Conservation (phyloP, 2,888 invertebrate species). For the Tachystola acroxantha region DNA sequence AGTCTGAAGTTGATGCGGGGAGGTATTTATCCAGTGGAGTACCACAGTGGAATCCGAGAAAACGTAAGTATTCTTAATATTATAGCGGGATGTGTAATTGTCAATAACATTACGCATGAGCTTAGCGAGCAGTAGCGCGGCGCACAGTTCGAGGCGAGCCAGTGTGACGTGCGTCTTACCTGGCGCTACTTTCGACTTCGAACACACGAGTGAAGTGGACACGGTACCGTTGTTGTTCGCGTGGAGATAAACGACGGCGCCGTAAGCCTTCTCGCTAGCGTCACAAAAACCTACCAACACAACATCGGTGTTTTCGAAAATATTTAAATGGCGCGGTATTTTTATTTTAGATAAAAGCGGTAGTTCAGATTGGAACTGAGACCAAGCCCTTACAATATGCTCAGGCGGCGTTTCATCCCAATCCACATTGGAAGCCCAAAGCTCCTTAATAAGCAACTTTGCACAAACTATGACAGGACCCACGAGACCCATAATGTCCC, state of each 20-base stretch:
- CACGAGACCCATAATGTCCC: slow-evolving; percentile 15
- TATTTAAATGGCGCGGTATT: slow-evolving; percentile 10
- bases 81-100: slow-evolving; percentile 4
- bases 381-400: slow-evolving; percentile 9
- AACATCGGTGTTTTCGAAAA: slow-evolving; percentile 1
- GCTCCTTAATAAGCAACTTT: slow-evolving; percentile 12
- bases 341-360: slow-evolving; percentile 5
- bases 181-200: slow-evolving; percentile 9
- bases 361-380: slow-evolving; percentile 8
- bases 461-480: slow-evolving; percentile 12
- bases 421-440: slow-evolving; percentile 10
- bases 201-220: not conserved
- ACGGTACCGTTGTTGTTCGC: not conserved
- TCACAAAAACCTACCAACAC: slow-evolving; percentile 12
- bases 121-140: slow-evolving; percentile 7
- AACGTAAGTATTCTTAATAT: slow-evolving; percentile 2
- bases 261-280: slow-evolving; percentile 12
- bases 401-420: slow-evolving; percentile 14
- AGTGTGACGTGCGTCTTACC: slow-evolving; percentile 4
- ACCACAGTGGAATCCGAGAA: slow-evolving; percentile 10
- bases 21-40: slow-evolving; percentile 12
- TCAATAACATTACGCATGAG: slow-evolving; percentile 4
- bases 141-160: slow-evolving; percentile 8
- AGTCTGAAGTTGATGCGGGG: slow-evolving; percentile 11
- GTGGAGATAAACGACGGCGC: slow-evolving; percentile 10